Percentiles rank a stretch among this genome's conserved stretches.
Evolutionary conservation across 2,888 invertebrate genomes (phyloP).

Genomic region (Diaprepes abbreviatus): DNA sequence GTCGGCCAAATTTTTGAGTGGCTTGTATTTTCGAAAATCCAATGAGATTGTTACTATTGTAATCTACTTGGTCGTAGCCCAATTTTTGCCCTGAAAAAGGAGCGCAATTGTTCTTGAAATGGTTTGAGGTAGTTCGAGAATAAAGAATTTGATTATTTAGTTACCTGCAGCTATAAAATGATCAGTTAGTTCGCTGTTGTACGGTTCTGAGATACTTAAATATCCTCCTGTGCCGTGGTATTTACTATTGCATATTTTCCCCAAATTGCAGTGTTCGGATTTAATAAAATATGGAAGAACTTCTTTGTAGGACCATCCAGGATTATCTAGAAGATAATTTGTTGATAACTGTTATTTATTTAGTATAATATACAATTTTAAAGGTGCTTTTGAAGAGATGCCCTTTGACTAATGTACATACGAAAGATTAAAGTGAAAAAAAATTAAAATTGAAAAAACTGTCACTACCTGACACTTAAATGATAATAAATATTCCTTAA

Average conservation of each 20-base stretch:
- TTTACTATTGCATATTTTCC: slow-evolving; percentile 62
- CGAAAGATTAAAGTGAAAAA: no score
- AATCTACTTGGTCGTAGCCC: slow-evolving; percentile 66
- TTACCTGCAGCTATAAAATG: slow-evolving; percentile 63
- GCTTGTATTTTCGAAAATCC: slow-evolving; percentile 67
- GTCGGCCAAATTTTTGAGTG: slow-evolving; percentile 69
- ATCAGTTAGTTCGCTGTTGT: slow-evolving; percentile 66
- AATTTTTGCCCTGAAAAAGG: slow-evolving; percentile 60
- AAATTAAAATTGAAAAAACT: no score
- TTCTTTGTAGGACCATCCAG: slow-evolving; percentile 77
- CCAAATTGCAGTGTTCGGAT: slow-evolving; percentile 71
- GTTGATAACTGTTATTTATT: no score
- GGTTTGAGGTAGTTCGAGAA: neutral
- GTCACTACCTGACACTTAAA: no score
- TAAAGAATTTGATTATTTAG: neutral
- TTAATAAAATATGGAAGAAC: slow-evolving; percentile 83
- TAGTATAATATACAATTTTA: no score
- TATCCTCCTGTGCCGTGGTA: slow-evolving; percentile 76
- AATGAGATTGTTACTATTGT: slow-evolving; percentile 63
- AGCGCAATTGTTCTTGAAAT: neutral
- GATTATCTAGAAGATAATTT: slow-evolving; percentile 78
- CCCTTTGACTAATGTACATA: no score
- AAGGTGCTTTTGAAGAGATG: no score
- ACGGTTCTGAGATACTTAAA: slow-evolving; percentile 74
- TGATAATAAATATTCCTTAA: no score